A percentile compares a stretch with the other conserved stretches of the same genome.
phyloP scores from a whole-genome alignment of 2,113 vertebrate species.

The Halichoerus grypus region DNA sequence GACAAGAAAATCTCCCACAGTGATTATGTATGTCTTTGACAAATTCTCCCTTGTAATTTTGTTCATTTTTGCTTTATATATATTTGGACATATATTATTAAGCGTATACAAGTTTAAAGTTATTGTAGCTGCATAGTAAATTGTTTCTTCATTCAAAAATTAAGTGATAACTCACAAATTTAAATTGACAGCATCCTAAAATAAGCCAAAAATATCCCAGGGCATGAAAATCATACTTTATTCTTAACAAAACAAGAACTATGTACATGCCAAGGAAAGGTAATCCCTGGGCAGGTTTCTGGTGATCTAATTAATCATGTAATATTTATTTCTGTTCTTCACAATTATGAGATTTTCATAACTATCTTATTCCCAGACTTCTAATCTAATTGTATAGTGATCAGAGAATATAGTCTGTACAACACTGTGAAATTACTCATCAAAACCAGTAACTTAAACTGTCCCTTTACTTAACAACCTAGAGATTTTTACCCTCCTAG shows the following conservation, averaged over 20 bases:
- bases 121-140: background rate
- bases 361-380: no score
- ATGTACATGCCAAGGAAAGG: background rate
- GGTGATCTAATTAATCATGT: background rate
- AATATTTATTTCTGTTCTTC: no score
- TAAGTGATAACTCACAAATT: background rate
- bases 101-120: background rate
- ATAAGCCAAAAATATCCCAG: conserved; percentile 23
- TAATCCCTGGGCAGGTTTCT: background rate
- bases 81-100: background rate
- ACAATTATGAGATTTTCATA: no score
- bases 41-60: background rate
- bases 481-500: background rate
- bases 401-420: no score
- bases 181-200: background rate
- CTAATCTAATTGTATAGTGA: no score
- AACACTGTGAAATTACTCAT: no score
- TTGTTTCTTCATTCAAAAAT: conserved; percentile 11
- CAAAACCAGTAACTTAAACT: conserved; percentile 30
- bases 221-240: background rate
- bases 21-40: background rate
- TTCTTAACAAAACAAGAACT: conserved; percentile 7
- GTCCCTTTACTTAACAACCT: background rate
- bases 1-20: background rate
- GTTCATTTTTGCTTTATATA: background rate